Base-by-base conservation (phyloP, 2,113 vertebrate genomes). In the Aspidoscelis tigris region DNA sequence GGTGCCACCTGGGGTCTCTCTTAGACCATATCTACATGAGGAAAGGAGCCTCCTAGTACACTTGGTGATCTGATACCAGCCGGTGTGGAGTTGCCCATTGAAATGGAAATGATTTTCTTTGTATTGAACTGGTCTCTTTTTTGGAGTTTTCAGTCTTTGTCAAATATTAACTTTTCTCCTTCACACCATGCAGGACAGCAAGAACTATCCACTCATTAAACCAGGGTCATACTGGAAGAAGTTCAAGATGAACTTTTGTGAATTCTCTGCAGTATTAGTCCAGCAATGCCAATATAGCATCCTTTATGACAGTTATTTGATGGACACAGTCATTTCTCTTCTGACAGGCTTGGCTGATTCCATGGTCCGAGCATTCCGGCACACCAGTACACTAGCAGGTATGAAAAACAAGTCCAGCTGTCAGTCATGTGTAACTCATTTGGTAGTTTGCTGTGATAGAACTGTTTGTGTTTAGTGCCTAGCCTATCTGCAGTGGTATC, bases 371-470 rank as follows among this genome's bases (percentile, higher is more conserved):
- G 97, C 97, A 0, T 98, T 98, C 90, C 96, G 98, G 84, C 98
- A 98, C 94, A 98, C 98, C n/a, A 98, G 97, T 90, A 98, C 98
- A 10, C 96, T 99, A 20, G 97, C 97, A 94, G 98, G 98, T 98
- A 94, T 92, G 88, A 74, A 22, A n/a, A 72, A 24, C 43, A 24
- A 3, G 70, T 5, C 24, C 43, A 26, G 26, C 24, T 70, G 8
- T 41, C 16, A 75, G 65, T 50, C 53, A 39, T 1, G 18, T n/a
- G 20, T 50, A 41, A 55, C 1, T 66, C 50, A 55, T 66, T 73
- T 79, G 26, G 47, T 71, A 24, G 1, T 10, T 58, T 41, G 24
- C 20, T 33, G 33, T 33, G 39, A 7, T 43, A 7, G 47, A 61
- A 22, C 11, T 21, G 21, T 10, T 84, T 10, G 18, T 7, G 24